These are phyloP conservation scores for Eulacestoma nigropectus DNA, from an alignment of 2,113 vertebrate genomes.

Conservation along the genomic window DNA sequence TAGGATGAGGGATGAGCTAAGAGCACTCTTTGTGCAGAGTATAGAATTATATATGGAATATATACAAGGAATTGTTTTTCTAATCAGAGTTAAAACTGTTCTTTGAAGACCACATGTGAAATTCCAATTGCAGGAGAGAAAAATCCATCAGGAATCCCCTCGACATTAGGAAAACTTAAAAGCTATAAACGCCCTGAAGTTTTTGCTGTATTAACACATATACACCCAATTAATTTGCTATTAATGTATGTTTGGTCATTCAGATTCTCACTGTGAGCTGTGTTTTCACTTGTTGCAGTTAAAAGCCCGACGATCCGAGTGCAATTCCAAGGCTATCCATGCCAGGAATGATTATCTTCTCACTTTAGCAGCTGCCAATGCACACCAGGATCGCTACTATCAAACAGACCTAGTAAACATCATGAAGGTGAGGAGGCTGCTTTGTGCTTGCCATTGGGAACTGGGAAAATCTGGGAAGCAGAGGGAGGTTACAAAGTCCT, in stretches of 20 bases:
- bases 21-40: background rate
- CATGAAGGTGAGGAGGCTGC: slow-evolving; percentile 80
- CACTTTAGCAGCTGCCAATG: slow-evolving; percentile 93
- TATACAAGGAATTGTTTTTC: background rate
- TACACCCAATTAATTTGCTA: rapidly evolving
- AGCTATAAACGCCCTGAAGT: rapidly evolving
- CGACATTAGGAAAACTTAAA: background rate
- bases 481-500: rapidly evolving
- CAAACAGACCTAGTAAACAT: slow-evolving; percentile 91
- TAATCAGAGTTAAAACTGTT: background rate
- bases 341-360: slow-evolving; percentile 97
- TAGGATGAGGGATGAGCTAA: background rate
- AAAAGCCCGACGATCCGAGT: slow-evolving; percentile 94
- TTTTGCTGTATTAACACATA: background rate
- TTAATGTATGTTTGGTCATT: rapidly evolving
- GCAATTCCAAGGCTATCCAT: slow-evolving; percentile 94
- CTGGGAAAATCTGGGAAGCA: background rate
- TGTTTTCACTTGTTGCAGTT: slow-evolving; percentile 72
- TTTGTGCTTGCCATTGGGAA: rapidly evolving
- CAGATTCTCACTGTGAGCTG: background rate
- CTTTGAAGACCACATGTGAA: rapidly evolving
- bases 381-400: slow-evolving; percentile 96
- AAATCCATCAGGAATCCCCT: background rate
- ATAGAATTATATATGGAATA: background rate
- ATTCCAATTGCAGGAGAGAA: background rate